Evolutionary conservation across 2,888 invertebrate genomes (phyloP), one percentile per base, ranked within the genome.

Genomic region (Agrilus biguttatus): DNA sequence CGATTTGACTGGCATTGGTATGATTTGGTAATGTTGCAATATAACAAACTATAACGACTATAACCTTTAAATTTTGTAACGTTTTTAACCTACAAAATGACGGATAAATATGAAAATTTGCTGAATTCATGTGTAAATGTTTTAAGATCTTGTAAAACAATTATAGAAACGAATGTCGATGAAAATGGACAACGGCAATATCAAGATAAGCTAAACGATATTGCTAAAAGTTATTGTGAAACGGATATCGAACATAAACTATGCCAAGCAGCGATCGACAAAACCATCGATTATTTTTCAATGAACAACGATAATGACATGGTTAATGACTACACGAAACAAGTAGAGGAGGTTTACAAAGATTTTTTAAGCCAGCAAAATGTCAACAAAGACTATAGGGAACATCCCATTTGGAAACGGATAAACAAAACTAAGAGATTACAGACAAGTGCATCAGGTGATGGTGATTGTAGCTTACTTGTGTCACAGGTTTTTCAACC

Each of bases 141-240:
- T 10, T 34, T 47, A 5, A 39, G 41, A n/a, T 34, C 23, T 17
- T 45, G 37, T n/a, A n/a, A 43, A 21, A 42, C 45, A 14, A 37
- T 40, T 36, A 42, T 47, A 10, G 28, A 28, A 28, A 28, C 28
- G 10, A 28, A 28, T 10, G 10, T 28, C 1, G 10, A 28, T 3
- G 28, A 28, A 10, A 4, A 28, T 2, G 28, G 10, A 10, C 28
- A 28, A 28, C 37, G 43, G 12, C 36, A 44, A 14, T 42, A 47
- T 40, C 41, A 41, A 10, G 17, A 43, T 14, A 43, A 41, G 10
- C 10, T 47, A 14, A 23, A 21, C 17, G 33, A 41, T 5, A 36
- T 47, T 12, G 40, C 47, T 5, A 47, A 45, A 42, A 37, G 44
- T 8, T 45, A 47, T 21, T 41, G 43, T 8, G 41, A 47, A 35